Evolutionary conservation across 2,888 invertebrate genomes (phyloP).

Genomic region (Saturnia pavonia): DNA sequence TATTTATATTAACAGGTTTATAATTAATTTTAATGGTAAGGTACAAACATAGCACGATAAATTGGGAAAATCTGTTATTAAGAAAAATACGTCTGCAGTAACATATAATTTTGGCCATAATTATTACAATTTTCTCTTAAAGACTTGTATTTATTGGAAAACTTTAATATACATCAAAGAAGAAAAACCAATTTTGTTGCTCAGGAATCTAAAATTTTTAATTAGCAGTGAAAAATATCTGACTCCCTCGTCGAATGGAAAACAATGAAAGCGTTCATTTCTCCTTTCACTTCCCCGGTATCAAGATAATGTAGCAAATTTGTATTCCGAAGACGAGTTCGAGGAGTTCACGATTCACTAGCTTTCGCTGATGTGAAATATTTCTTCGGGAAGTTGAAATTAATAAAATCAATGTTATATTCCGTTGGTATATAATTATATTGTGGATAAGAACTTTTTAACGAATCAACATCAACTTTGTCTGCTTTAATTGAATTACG

Average conservation of each 20-base stretch:
- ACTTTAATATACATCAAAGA: slow-evolving; percentile 23
- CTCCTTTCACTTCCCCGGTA: slow-evolving; percentile 40
- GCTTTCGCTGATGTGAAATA: slow-evolving; percentile 36
- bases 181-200: slow-evolving; percentile 36
- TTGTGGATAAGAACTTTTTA: background rate
- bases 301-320: slow-evolving; percentile 45
- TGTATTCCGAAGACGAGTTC: slow-evolving; percentile 50
- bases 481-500: background rate
- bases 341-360: slow-evolving; percentile 36
- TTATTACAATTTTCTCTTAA: background rate
- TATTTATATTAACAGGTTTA: too few species aligned
- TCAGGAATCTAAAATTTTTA: slow-evolving; percentile 45
- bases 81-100: background rate
- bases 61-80: too few species aligned
- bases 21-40: too few species aligned
- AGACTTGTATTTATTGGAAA: background rate
- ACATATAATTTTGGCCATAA: background rate
- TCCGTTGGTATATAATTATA: background rate
- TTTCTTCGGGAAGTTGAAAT: slow-evolving; percentile 29
- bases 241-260: slow-evolving; percentile 36
- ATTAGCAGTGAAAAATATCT: slow-evolving; percentile 51
- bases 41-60: too few species aligned
- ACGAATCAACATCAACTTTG: background rate
- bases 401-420: slow-evolving; percentile 26
- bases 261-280: slow-evolving; percentile 33